A percentile compares a stretch with the other conserved stretches of the same genome.
These are phyloP conservation scores for Tolypeutes matacus DNA, from an alignment of 2,797 vertebrate species.

Conservation along the genomic window DNA sequence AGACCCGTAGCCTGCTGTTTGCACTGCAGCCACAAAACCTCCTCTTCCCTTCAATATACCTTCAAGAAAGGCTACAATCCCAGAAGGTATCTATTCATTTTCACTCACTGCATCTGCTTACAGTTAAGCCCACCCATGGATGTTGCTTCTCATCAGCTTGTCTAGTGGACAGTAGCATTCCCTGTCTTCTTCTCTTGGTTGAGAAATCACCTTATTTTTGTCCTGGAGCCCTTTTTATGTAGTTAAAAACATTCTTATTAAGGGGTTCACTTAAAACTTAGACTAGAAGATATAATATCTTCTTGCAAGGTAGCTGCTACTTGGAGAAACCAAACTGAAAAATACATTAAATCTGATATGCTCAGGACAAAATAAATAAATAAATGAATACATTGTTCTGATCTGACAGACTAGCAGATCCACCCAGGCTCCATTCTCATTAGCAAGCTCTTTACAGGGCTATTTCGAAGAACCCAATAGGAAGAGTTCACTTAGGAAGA, in stretches of 20 bases:
- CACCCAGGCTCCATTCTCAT: background rate
- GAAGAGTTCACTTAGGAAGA: background rate
- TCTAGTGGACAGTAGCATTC: background rate
- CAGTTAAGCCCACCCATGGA: background rate
- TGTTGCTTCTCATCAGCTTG: background rate
- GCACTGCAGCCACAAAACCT: background rate
- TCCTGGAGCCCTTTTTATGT: background rate
- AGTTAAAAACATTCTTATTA: background rate
- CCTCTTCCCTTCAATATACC: background rate
- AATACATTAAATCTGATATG: background rate
- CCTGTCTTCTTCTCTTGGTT: background rate
- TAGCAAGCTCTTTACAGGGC: background rate
- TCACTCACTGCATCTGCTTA: background rate
- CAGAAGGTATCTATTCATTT: background rate
- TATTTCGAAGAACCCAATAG: rapidly evolving
- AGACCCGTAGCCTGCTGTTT: background rate
- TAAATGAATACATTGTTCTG: too few species aligned
- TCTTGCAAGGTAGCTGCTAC: background rate
- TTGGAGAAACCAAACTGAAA: background rate
- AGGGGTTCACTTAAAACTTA: background rate
- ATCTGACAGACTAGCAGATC: background rate
- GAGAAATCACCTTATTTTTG: background rate
- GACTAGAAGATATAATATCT: background rate
- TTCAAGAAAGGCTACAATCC: background rate
- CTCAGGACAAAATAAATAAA: background rate